Base-by-base conservation (phyloP, 37 sponge, comb jelly and placozoan species). In the Cliona cf. orientalis region DNA sequence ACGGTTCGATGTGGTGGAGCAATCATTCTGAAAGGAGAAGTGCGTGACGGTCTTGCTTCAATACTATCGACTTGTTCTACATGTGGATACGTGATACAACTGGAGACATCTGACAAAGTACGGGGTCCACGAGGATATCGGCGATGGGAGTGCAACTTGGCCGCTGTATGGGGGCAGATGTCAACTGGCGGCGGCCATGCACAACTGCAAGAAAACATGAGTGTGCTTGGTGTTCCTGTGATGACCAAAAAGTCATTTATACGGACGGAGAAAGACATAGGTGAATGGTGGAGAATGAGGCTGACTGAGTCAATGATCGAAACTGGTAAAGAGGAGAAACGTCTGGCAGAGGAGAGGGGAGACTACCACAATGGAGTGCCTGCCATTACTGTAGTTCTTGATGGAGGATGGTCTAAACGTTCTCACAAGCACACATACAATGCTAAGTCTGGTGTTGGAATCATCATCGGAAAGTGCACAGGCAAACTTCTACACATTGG, bases 81-180 rank as follows among this genome's bases (percentile, higher is more conserved):
- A 21, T 81, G 82, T 29, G 19, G 33, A 9, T 11, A 64, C 22
- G 42, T 19, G 37, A 35, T 71, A 25, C 61, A 3, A 19, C 42
- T 72, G 11, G 63, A 69, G 33, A 83, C 75, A 63, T 61, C 83
- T 58, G n/a, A 46, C 21, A 83, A 83, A 45, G 66, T 83, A 36
- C 58, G 43, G 46, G 83, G 83, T 6, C 59, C 58, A n/a, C n/a
- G n/a, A n/a, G n/a, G n/a, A n/a, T n/a, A n/a, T n/a, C n/a, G n/a
- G n/a, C n/a, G 75, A 9, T 80, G 88, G 81, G 73, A 69, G 58
- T 72, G 62, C 31, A 87, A 80, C 25, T 23, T 74, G 41, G 76
- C 77, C 38, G 89, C 73, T 25, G 83, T 88, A 32, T 77, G 81
- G 72, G 89, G 81, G 26, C 82, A 87, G 58, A 88, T 88, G 82